Evolutionary conservation across 64 coral and sea anemone genomes (phyloP).

Genomic region (Dendrophyllia cribrosa): DNA sequence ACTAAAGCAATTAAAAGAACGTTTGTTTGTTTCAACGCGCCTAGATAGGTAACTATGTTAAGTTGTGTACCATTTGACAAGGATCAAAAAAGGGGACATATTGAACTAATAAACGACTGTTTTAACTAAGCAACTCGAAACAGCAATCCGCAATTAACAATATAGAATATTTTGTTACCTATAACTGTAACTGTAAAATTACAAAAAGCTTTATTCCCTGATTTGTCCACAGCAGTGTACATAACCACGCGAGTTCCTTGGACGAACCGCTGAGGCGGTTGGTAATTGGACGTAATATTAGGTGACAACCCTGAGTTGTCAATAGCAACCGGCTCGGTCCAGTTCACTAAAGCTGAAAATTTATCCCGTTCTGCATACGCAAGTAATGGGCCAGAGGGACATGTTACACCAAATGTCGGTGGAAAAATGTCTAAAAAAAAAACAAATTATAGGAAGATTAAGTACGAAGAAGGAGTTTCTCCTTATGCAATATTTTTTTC

Average conservation of each 20-base stretch:
- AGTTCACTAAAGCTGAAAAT: slow-evolving; percentile 24
- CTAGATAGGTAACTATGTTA: too few species aligned
- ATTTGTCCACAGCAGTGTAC: slow-evolving; percentile 39
- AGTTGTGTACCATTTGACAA: too few species aligned
- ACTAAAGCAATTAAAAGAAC: background rate
- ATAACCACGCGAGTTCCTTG: slow-evolving; percentile 12
- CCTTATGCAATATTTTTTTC: too few species aligned
- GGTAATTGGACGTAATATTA: background rate
- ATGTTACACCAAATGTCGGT: slow-evolving; percentile 1
- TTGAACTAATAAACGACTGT: too few species aligned
- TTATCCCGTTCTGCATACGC: background rate
- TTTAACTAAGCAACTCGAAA: background rate
- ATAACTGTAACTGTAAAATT: background rate
- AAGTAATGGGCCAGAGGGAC: background rate
- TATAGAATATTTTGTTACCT: background rate
- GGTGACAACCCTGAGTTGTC: slow-evolving; percentile 42
- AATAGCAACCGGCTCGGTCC: slow-evolving; percentile 37
- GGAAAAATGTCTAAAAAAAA: background rate
- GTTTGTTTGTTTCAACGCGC: background rate
- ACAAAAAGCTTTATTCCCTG: slow-evolving; percentile 47
- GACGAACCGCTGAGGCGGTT: background rate
- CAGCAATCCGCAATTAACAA: background rate
- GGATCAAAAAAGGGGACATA: too few species aligned
- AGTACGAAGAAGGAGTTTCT: too few species aligned
- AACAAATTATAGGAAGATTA: background rate